phyloP scores from a whole-genome alignment of 2,888 invertebrate species.

The Aleiodes testaceus region DNA sequence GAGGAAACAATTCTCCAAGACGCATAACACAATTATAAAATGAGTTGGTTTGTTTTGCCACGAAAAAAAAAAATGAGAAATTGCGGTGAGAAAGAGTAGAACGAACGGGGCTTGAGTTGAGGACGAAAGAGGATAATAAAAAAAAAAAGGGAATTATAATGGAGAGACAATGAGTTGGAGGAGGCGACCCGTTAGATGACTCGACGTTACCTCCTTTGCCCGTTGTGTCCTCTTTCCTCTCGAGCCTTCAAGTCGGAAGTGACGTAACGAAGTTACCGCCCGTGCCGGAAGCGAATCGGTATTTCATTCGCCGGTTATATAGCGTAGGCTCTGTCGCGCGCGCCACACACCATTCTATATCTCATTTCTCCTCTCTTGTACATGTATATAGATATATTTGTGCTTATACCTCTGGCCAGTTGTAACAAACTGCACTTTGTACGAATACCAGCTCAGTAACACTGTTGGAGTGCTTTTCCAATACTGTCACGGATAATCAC shows the following conservation, averaged over 20 bases:
- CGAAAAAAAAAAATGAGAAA: background rate
- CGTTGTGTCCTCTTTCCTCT: conserved; percentile 21
- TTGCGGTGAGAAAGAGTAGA: too few relatives aligned
- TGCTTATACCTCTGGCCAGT: background rate
- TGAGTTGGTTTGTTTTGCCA: too few relatives aligned
- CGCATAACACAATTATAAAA: too few relatives aligned
- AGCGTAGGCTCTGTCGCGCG: conserved; percentile 18
- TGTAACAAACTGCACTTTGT: conserved; percentile 10
- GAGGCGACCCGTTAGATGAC: conserved; percentile 35
- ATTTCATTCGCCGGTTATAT: conserved; percentile 43
- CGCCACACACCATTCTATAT: background rate
- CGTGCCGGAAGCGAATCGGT: conserved; percentile 46
- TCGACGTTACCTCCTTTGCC: conserved; percentile 15
- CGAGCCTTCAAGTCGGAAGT: conserved; percentile 43
- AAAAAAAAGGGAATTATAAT: conserved; percentile 11
- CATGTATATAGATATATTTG: too few relatives aligned
- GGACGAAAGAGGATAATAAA: too few relatives aligned
- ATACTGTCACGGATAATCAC: conserved; percentile 34
- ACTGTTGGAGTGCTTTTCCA: conserved; percentile 17
- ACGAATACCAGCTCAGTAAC: conserved; percentile 9
- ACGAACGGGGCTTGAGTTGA: too few relatives aligned
- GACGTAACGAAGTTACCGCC: conserved; percentile 47
- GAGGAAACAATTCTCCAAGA: too few relatives aligned
- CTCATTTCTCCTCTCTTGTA: conserved; percentile 8
- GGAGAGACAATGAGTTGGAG: conserved; percentile 28